Conservation (phyloP, 2,888 invertebrate genomes). For the Agrilus biguttatus region DNA sequence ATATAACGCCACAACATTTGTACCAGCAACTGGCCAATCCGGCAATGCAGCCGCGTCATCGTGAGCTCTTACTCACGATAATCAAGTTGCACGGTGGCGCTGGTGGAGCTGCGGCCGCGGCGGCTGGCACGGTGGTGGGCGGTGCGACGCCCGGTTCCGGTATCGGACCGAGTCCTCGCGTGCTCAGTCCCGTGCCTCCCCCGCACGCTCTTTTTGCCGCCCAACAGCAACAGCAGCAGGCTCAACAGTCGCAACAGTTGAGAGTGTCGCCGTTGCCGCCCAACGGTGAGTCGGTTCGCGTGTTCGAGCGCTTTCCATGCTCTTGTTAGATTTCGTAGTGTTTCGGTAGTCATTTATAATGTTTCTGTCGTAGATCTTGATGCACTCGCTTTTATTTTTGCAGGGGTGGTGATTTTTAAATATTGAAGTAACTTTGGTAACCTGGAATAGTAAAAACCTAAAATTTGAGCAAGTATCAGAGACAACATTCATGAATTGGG, state of each 20-base stretch:
- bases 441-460: too few species aligned
- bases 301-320: not conserved
- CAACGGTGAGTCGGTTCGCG: constrained; percentile 33
- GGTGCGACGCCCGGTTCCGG: constrained; percentile 17
- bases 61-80: constrained; percentile 55
- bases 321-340: constrained; percentile 4
- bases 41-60: constrained; percentile 56
- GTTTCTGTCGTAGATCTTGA: not conserved
- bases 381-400: too few species aligned
- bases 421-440: too few species aligned
- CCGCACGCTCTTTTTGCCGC: constrained; percentile 31
- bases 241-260: constrained; percentile 35
- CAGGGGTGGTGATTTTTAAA: too few species aligned
- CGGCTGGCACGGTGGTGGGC: constrained; percentile 1
- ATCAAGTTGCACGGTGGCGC: constrained; percentile 36
- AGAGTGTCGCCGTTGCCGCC: constrained; percentile 48
- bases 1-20: constrained; percentile 59
- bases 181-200: constrained; percentile 28
- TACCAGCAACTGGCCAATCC: constrained; percentile 65
- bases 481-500: too few species aligned
- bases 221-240: constrained; percentile 29
- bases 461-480: too few species aligned
- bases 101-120: constrained; percentile 6
- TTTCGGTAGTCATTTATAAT: constrained; percentile 4
- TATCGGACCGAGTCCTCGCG: constrained; percentile 25